Percentiles rank a stretch among this genome's conserved stretches.
These are phyloP conservation scores for Mus pahari DNA, from an alignment of 2,113 vertebrate genomes.

Conservation along the genomic window DNA sequence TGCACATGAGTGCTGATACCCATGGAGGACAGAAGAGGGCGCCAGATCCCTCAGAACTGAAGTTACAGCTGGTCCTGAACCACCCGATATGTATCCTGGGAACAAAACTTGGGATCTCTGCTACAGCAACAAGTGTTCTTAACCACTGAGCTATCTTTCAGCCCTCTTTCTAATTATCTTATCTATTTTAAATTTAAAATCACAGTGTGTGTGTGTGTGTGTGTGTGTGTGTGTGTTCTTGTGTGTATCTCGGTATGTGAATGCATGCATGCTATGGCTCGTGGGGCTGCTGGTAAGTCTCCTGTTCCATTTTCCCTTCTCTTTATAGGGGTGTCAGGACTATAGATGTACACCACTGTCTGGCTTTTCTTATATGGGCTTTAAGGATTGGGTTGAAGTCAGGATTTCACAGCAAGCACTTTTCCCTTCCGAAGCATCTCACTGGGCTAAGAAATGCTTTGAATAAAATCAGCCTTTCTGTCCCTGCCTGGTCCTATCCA, in stretches of 20 bases:
- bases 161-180: neutral
- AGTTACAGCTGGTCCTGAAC: accelerated
- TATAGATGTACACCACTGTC: neutral
- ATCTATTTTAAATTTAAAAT: neutral
- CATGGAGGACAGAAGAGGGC: neutral
- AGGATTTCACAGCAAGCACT: neutral
- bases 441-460: neutral
- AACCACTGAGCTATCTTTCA: neutral
- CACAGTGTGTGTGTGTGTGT: neutral
- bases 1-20: no score
- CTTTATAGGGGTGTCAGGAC: neutral
- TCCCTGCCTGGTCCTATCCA: neutral
- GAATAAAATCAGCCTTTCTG: neutral
- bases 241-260: neutral
- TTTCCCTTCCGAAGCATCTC: neutral
- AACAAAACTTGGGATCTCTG: neutral
- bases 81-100: neutral
- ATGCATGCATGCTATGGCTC: neutral
- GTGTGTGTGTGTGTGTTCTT: neutral
- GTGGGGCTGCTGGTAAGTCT: neutral
- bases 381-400: neutral
- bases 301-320: neutral
- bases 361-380: neutral
- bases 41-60: neutral
- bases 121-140: neutral